Conservation (phyloP, 2,797 vertebrate species). For the Sitta carolinensis region DNA sequence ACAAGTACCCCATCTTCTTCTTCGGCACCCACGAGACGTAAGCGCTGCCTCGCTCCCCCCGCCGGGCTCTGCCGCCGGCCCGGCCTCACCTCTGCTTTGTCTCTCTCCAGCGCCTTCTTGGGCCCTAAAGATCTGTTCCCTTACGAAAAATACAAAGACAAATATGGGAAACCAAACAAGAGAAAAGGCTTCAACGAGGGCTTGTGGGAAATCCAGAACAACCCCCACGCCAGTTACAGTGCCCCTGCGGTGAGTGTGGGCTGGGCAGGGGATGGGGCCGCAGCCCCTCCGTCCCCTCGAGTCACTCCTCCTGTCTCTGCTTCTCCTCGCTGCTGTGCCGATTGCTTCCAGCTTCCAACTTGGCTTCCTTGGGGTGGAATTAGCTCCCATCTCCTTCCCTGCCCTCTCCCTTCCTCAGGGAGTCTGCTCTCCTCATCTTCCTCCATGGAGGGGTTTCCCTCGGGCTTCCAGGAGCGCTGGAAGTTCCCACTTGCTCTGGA, state of each 20-base stretch:
- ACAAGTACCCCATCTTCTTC: slow-evolving; percentile 99
- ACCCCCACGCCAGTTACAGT: slow-evolving; percentile 95
- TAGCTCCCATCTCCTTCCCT: not conserved
- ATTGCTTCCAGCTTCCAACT: slow-evolving; percentile 11
- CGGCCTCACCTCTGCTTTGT: slow-evolving; percentile 45
- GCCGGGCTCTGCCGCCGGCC: not conserved
- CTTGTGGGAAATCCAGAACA: slow-evolving; percentile 99
- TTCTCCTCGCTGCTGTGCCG: not conserved
- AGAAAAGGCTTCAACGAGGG: slow-evolving; percentile 99
- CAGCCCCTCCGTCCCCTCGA: not conserved
- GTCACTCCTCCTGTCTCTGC: not conserved
- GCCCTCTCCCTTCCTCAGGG: not conserved
- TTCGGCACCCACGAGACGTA: slow-evolving; percentile 99
- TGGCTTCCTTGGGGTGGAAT: not conserved
- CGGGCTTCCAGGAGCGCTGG: not conserved
- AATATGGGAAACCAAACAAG: slow-evolving; percentile 98
- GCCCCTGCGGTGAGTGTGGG: slow-evolving; percentile 86
- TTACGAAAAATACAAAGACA: slow-evolving; percentile 93
- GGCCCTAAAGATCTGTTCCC: slow-evolving; percentile 95
- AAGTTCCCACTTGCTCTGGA: not conserved
- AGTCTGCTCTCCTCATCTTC: not conserved
- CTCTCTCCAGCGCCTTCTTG: slow-evolving; percentile 88
- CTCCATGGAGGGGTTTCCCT: not conserved
- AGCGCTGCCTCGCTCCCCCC: slow-evolving; percentile 58
- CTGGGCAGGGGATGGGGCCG: not conserved